Conservation (phyloP, 2,888 invertebrate genomes). For the Tetramorium bicarinatum region DNA sequence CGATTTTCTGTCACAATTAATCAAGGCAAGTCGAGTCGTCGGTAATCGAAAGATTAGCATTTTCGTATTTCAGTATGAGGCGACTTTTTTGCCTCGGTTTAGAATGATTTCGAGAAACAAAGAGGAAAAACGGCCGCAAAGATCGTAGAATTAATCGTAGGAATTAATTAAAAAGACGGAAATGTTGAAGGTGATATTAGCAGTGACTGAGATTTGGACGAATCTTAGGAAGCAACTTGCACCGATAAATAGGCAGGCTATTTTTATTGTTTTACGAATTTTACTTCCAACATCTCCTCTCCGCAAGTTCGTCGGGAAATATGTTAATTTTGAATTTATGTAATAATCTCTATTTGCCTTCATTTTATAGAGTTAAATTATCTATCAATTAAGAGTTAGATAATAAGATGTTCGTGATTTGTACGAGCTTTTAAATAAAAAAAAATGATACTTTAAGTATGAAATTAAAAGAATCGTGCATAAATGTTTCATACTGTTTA, state of each 20-base stretch:
- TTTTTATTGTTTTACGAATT: constrained; percentile 33
- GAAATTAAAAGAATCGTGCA: not conserved
- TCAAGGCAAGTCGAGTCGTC: not conserved
- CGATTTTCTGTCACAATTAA: constrained; percentile 25
- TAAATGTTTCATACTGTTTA: constrained; percentile 29
- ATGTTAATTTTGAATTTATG: constrained; percentile 17
- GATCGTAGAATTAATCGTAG: constrained; percentile 13
- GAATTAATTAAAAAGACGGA: constrained; percentile 33
- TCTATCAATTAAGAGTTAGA: constrained; percentile 16
- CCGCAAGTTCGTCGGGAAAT: not conserved
- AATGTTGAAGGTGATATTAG: constrained; percentile 39
- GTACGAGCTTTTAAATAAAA: constrained; percentile 17
- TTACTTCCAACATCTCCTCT: constrained; percentile 44
- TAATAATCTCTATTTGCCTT: constrained; percentile 17
- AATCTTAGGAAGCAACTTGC: constrained; percentile 39
- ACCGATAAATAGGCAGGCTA: not conserved
- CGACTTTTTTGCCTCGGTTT: not conserved
- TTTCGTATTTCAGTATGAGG: not conserved
- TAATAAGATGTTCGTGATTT: constrained; percentile 7
- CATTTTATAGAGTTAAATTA: constrained; percentile 22
- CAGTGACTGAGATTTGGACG: constrained; percentile 27
- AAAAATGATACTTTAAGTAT: not conserved
- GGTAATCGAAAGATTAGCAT: not conserved
- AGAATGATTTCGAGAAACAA: constrained; percentile 18
- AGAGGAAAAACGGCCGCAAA: not conserved